A percentile compares a stretch with the other conserved stretches of the same genome.
These are phyloP conservation scores for Synanthedon vespiformis DNA, from an alignment of 2,888 invertebrate genomes.

Conservation along the genomic window DNA sequence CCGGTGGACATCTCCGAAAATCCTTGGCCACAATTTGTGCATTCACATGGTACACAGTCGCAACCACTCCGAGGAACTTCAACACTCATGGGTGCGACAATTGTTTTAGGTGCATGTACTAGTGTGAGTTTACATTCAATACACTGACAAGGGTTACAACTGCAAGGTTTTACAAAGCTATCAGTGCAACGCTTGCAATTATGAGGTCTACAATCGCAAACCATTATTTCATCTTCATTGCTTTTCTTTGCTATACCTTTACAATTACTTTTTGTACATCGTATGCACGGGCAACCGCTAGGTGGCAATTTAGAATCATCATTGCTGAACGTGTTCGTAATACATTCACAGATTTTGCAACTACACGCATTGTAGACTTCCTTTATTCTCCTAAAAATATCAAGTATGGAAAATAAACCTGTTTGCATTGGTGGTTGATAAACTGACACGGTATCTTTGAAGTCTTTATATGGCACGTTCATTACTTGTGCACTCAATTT, in stretches of 20 bases:
- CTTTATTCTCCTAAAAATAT: conserved; percentile 36
- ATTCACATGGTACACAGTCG: conserved; percentile 37
- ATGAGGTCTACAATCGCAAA: conserved; percentile 26
- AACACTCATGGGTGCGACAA: conserved; percentile 24
- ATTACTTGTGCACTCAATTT: conserved; percentile 35
- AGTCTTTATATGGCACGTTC: conserved; percentile 25
- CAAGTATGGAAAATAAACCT: conserved; percentile 11
- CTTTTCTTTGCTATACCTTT: conserved; percentile 10
- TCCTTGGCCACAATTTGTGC: conserved; percentile 24
- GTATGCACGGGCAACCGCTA: conserved; percentile 15
- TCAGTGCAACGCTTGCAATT: conserved; percentile 19
- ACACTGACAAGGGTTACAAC: conserved; percentile 30
- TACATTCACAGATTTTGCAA: conserved; percentile 51
- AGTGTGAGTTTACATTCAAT: conserved; percentile 19
- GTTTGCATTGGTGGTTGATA: neutral
- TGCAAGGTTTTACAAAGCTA: conserved; percentile 14
- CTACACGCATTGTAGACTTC: conserved; percentile 45
- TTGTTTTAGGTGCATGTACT: conserved; percentile 7
- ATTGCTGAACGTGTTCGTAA: conserved; percentile 12
- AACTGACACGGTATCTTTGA: conserved; percentile 12
- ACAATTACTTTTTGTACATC: conserved; percentile 17
- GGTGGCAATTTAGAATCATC: conserved; percentile 2
- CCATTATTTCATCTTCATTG: neutral
- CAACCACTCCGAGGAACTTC: conserved; percentile 18
- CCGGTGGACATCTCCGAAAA: conserved; percentile 29